Base-by-base conservation (phyloP, 2,113 vertebrate species). In the Corythaixoides concolor region DNA sequence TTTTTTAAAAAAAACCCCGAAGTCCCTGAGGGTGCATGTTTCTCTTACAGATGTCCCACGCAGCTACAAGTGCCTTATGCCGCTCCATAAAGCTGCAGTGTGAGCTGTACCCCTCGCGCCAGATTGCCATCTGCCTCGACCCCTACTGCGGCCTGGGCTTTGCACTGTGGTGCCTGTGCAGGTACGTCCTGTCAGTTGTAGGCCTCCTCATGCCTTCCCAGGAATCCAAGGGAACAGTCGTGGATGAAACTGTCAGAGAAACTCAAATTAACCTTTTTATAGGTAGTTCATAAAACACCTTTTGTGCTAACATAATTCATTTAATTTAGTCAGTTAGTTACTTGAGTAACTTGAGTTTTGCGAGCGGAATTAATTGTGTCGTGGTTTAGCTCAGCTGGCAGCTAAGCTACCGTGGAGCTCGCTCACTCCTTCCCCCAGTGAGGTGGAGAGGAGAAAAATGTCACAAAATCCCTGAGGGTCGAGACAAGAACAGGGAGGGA, bases 101-200 rank as follows among this genome's bases (percentile, higher is more conserved):
- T 95, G 99, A 99, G 97, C 98, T 99, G 70, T 99, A 99, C 96
- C 99, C 99, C 4, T 99, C 99, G 0, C 97, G 99, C 56, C 99
- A 99, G 98, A 99, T 99, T 15, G 99, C 99, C 94, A 99, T 99
- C 97, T 99, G 99, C 90, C 98, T 99, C 35, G 99, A 99, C 97
- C 99, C 99, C 5, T 99, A 99, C 85, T 99, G 99, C 19, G 99
- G 99, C 95, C 98, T 99, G n/a, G 99, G 99, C 70, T 99, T 99
- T 30, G 99, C 99, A 33, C 99, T 99, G 11, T 99, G 99, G 99
- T 99, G 99, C 94, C 98, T 99, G 88, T 99, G 99, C 98, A 99
- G 99, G 99, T 99, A 97, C 81, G 95, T 20, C 3, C 1, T 21
- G n/a, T 53, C 45, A 69, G 35, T 49, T 5, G 0, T 28, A 63